Evolutionary conservation across 2,113 vertebrate genomes (phyloP).

Genomic region (Dissostichus mawsoni): DNA sequence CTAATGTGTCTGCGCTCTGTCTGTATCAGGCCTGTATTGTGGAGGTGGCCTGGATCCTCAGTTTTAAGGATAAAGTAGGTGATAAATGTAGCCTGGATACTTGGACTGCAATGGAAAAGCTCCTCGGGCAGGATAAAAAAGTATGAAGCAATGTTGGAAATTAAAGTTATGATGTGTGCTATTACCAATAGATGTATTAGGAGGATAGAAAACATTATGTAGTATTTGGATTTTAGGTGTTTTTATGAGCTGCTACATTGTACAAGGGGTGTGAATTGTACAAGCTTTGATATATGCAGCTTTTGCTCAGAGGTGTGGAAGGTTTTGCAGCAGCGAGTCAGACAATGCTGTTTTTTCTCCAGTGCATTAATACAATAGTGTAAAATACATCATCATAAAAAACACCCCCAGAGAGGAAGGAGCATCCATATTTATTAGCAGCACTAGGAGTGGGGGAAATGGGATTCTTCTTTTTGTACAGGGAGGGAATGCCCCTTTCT

Average conservation of each 20-base stretch:
- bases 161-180: background rate
- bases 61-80: constrained; percentile 64
- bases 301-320: constrained; percentile 33
- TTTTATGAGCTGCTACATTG: background rate
- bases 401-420: constrained; percentile 36
- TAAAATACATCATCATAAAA: constrained; percentile 53
- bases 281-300: constrained; percentile 26
- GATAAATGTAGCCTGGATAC: constrained; percentile 72
- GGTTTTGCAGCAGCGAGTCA: constrained; percentile 24
- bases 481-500: constrained; percentile 73
- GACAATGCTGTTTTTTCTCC: constrained; percentile 32
- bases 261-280: background rate
- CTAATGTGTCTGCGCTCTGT: constrained; percentile 19
- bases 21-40: constrained; percentile 10
- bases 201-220: background rate
- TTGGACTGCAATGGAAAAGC: constrained; percentile 50
- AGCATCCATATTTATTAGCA: constrained; percentile 58
- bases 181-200: background rate
- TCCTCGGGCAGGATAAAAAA: constrained; percentile 49
- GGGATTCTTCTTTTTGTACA: constrained; percentile 44
- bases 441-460: constrained; percentile 31
- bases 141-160: background rate
- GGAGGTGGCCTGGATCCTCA: constrained; percentile 65
- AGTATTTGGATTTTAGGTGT: background rate
- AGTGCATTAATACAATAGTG: constrained; percentile 30